These are phyloP conservation scores for Kryptolebias marmoratus DNA, from an alignment of 2,113 vertebrate species.

Conservation along the genomic window DNA sequence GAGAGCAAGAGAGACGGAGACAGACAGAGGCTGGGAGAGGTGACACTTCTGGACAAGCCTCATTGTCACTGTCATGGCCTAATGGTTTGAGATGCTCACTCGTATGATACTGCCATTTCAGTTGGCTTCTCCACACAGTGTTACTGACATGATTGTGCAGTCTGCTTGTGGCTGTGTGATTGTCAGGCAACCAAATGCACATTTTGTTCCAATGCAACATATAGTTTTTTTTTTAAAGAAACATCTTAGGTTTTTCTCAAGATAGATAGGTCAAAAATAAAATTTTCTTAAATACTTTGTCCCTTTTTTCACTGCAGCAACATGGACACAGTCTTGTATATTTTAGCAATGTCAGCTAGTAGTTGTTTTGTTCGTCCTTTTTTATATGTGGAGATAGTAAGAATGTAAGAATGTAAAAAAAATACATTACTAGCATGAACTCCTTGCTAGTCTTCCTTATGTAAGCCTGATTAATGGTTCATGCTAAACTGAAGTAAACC, in stretches of 20 bases:
- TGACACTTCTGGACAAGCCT: constrained; percentile 68
- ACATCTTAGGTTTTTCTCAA: constrained; percentile 5
- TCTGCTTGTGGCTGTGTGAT: constrained; percentile 38
- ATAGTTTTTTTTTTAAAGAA: constrained; percentile 1
- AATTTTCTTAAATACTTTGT: neutral
- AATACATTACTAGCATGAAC: constrained; percentile 2
- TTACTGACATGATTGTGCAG: constrained; percentile 43
- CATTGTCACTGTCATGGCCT: constrained; percentile 65
- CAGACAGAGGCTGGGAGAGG: constrained; percentile 44
- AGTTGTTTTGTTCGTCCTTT: constrained; percentile 6
- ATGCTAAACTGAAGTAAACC: neutral
- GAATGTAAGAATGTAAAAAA: neutral
- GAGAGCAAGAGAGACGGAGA: constrained; percentile 33
- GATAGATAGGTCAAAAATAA: constrained; percentile 26
- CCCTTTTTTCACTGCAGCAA: neutral
- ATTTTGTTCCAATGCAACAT: constrained; percentile 43
- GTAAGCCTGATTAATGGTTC: neutral
- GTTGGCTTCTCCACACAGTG: constrained; percentile 26
- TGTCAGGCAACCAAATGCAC: constrained; percentile 57
- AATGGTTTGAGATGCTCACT: constrained; percentile 62
- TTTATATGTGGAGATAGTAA: neutral
- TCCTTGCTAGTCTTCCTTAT: constrained; percentile 8
- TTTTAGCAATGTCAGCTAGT: neutral
- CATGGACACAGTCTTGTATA: neutral
- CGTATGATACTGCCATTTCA: constrained; percentile 58